These are phyloP conservation scores for Blennius ocellaris DNA, from an alignment of 2,113 vertebrate species.

Conservation along the genomic window DNA sequence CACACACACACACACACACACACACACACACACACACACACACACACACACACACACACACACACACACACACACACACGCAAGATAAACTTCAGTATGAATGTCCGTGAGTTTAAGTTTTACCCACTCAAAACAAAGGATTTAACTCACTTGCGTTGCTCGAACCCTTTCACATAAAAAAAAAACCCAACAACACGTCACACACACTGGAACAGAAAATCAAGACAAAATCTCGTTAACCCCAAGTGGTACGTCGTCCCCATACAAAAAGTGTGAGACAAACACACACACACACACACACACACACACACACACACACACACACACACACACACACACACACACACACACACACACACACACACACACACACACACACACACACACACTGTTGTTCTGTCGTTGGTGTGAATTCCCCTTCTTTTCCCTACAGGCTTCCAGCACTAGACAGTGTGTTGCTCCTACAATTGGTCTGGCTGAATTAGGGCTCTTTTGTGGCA, in stretches of 20 bases:
- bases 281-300: too few relatives aligned
- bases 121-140: neutral
- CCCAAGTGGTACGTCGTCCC: neutral
- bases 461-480: neutral
- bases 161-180: neutral
- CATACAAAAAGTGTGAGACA: neutral
- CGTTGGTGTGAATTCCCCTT: neutral
- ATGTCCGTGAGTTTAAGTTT: slow-evolving; percentile 14
- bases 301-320: neutral
- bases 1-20: too few relatives aligned
- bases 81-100: slow-evolving; percentile 38
- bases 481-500: too few relatives aligned
- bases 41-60: slow-evolving; percentile 1
- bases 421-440: neutral
- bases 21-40: slow-evolving; percentile 32
- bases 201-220: neutral
- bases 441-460: neutral
- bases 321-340: neutral
- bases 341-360: too few relatives aligned
- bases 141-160: slow-evolving; percentile 1
- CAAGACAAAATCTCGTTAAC: neutral
- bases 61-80: slow-evolving; percentile 38
- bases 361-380: neutral
- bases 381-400: neutral
- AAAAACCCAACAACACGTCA: neutral